Base-by-base conservation (phyloP, 2,888 invertebrate species). In the Aspidiotus rigidus region DNA sequence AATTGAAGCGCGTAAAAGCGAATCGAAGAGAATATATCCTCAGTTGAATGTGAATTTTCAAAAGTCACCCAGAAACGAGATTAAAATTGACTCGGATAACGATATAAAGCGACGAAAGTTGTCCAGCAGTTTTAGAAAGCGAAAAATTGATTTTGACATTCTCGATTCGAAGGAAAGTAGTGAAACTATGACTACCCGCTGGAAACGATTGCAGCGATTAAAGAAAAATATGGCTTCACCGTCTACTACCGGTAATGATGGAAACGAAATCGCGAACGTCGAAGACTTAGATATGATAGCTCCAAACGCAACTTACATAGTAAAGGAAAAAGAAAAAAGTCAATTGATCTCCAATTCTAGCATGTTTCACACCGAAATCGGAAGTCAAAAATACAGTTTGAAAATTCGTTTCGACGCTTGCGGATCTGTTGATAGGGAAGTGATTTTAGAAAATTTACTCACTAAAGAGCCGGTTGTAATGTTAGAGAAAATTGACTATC, bases 341-440 rank as follows among this genome's bases (percentile, higher is more conserved):
- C 28, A 28, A 28, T 28, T 5, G 28, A 28, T 28, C 28, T 28
- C 28, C 28, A 28, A 28, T 5, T 28, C 28, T 28, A 28, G 28
- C 28, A 9, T 8, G 16, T 39, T 59, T 11, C 13, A 13, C 6
- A 59, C 7, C 13, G 59, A 59, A 16, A 66, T 60, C 10, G 17
- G 28, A 49, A 66, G 66, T n/a, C 66, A 66, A 49, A 60, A 28
- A 28, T 66, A 49, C 17, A 66, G 59, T n/a, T 59, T 59, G 28
- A 59, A 59, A 28, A 59, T 59, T 28, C 59, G 28, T 28, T 39
- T 59, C 39, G 28, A 59, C 13, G 39, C 49, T n/a, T 6, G 2
- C 49, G 49, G 49, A 13, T 49, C 49, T 3, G 49, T 28, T 6
- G 59, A 59, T 13, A 39, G 39, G 28, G 28, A n/a, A 49, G 49